phyloP scores from a whole-genome alignment of 2,113 vertebrate species.

The Saguinus midas region DNA sequence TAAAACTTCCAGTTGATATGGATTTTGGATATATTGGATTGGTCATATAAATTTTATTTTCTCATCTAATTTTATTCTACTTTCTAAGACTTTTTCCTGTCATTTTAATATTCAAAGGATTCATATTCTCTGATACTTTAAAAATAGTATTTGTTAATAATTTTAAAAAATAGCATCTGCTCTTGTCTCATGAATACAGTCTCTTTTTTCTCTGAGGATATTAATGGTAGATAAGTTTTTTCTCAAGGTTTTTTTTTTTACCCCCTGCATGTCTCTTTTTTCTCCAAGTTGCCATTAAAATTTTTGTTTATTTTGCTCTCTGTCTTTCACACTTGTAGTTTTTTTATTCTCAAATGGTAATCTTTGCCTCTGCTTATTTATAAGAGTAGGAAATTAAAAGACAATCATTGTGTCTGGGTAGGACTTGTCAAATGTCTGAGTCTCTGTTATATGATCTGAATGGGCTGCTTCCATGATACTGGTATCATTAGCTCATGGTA shows the following conservation, averaged over 20 bases:
- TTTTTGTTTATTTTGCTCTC: background rate
- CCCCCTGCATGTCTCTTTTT: background rate
- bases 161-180: background rate
- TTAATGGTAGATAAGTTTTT: background rate
- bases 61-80: background rate
- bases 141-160: background rate
- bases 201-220: background rate
- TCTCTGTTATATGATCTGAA: background rate
- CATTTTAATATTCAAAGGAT: background rate
- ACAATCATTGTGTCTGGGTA: background rate
- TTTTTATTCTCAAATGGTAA: constrained; percentile 4
- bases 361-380: constrained; percentile 9
- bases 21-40: background rate
- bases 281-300: background rate
- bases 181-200: background rate
- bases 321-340: background rate
- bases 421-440: background rate
- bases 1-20: background rate
- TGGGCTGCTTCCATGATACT: background rate
- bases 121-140: background rate
- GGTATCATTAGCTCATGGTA: background rate
- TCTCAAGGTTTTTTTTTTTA: background rate
- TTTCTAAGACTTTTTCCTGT: background rate
- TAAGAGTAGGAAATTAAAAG: background rate
- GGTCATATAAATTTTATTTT: background rate